Percentiles rank a stretch among this genome's conserved stretches.
phyloP scores from a whole-genome alignment of 2,113 vertebrate genomes.

The Austrofundulus limnaeus region DNA sequence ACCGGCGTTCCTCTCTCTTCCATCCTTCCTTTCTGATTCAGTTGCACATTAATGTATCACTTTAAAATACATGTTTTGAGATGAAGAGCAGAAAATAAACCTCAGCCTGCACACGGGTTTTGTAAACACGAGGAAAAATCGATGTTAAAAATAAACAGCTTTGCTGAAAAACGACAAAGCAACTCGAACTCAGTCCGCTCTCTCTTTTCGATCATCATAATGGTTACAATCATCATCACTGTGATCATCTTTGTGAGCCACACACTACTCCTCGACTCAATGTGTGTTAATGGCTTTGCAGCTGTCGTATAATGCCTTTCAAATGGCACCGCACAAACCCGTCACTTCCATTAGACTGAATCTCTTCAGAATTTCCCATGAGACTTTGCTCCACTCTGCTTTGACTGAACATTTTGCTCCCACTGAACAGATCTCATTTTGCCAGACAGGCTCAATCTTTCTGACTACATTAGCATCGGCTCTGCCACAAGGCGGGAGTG shows the following conservation, averaged over 20 bases:
- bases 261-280: background rate
- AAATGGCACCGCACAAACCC: constrained; percentile 20
- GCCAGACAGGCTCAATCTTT: constrained; percentile 33
- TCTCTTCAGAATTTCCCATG: constrained; percentile 46
- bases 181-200: background rate
- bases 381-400: constrained; percentile 31
- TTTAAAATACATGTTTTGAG: background rate
- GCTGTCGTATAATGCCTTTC: constrained; percentile 16
- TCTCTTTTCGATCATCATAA: constrained; percentile 6
- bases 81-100: background rate
- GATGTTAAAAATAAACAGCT: background rate
- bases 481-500: constrained; percentile 6
- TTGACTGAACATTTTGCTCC: constrained; percentile 40
- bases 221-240: constrained; percentile 5
- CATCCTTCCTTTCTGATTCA: background rate
- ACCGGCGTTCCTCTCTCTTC: too few species aligned
- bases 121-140: constrained; percentile 2
- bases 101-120: background rate
- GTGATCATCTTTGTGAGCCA: constrained; percentile 2
- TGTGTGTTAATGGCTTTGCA: constrained; percentile 38
- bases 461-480: constrained; percentile 26
- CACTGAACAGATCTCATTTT: constrained; percentile 43
- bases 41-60: background rate
- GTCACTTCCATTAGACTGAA: constrained; percentile 38
- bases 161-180: background rate